phyloP scores from a whole-genome alignment of 2,797 vertebrate species.

The Acropternis orthonyx region DNA sequence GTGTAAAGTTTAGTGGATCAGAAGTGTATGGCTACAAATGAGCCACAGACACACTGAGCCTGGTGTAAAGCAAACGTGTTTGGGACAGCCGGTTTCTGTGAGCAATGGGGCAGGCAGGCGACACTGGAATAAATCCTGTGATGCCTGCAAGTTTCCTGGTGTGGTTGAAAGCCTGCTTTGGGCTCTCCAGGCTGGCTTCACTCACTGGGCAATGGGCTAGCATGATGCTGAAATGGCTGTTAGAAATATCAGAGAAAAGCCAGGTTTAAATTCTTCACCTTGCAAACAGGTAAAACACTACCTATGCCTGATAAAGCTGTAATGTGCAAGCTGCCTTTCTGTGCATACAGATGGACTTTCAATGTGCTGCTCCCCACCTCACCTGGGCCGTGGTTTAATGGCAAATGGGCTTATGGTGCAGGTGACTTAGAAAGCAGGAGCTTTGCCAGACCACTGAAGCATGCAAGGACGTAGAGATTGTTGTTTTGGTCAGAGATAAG shows the following conservation, averaged over 20 bases:
- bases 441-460: background rate
- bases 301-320: background rate
- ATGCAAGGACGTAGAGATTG: fast-evolving
- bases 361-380: background rate
- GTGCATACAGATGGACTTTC: background rate
- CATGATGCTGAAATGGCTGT: background rate
- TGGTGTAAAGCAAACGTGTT: background rate
- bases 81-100: background rate
- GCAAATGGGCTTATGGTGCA: background rate
- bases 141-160: background rate
- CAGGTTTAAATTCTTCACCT: background rate
- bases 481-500: background rate
- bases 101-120: background rate
- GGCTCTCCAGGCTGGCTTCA: background rate
- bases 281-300: background rate
- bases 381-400: background rate
- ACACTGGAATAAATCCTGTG: background rate
- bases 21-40: background rate
- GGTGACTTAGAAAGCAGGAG: background rate
- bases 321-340: background rate
- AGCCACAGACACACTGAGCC: background rate
- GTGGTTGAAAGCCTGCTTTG: background rate
- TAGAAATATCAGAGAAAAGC: background rate
- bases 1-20: background rate
- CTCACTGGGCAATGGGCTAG: background rate